These are phyloP conservation scores for Trissoscelio sp. DNA, from an alignment of 2,888 invertebrate genomes.

Conservation along the genomic window DNA sequence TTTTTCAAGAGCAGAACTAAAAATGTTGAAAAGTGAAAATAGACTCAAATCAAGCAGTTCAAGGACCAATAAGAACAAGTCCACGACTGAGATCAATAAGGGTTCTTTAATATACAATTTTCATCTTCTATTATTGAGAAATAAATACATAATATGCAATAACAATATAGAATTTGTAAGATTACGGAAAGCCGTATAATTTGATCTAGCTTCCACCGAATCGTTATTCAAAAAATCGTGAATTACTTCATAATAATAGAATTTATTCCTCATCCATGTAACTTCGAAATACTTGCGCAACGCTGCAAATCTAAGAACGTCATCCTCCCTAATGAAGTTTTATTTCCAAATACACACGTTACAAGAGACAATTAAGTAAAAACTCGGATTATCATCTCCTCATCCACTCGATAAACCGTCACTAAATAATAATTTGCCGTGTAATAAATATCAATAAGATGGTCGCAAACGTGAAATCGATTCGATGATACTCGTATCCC, in stretches of 20 bases:
- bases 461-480: conserved; percentile 58
- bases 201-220: conserved; percentile 64
- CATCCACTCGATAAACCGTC: too few species aligned
- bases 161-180: conserved; percentile 69
- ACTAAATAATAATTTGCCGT: too few species aligned
- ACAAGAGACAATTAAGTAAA: too few species aligned
- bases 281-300: conserved; percentile 55
- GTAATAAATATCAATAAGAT: conserved; percentile 59
- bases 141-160: conserved; percentile 73
- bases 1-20: too few species aligned
- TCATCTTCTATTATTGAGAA: conserved; percentile 75
- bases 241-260: conserved; percentile 54
- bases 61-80: background rate
- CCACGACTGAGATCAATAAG: conserved; percentile 69
- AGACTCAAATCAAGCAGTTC: background rate
- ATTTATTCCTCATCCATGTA: conserved; percentile 49
- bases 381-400: too few species aligned
- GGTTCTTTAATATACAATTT: conserved; percentile 76
- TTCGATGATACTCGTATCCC: conserved; percentile 59
- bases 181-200: conserved; percentile 67
- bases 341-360: too few species aligned
- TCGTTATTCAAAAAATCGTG: conserved; percentile 60
- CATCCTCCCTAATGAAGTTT: conserved; percentile 44
- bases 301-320: conserved; percentile 62
- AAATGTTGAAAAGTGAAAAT: background rate